Conservation (phyloP, 2,888 invertebrate species). For the Cynaeus angustus region DNA sequence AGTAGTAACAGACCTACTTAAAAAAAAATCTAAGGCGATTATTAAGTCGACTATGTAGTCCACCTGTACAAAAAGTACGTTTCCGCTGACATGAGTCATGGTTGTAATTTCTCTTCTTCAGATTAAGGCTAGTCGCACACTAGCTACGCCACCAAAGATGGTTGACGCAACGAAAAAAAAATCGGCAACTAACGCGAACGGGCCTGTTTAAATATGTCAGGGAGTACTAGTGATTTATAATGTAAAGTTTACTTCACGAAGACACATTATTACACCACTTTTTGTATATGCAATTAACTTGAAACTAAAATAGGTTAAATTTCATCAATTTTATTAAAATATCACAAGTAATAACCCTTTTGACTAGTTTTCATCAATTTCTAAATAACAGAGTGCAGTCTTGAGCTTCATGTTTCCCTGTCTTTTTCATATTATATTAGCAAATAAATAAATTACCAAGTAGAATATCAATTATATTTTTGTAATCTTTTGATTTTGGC, state of each 20-base stretch:
- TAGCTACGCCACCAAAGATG: too few relatives aligned
- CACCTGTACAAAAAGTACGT: constrained; percentile 2
- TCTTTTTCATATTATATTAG: too few relatives aligned
- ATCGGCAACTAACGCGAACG: neutral
- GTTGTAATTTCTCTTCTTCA: constrained; percentile 4
- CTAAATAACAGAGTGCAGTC: too few relatives aligned
- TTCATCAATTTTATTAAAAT: too few relatives aligned
- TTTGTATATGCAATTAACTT: too few relatives aligned
- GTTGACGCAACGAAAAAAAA: neutral
- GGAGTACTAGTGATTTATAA: neutral
- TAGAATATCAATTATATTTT: too few relatives aligned
- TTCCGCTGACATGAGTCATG: constrained; percentile 12
- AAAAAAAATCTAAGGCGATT: constrained; percentile 10
- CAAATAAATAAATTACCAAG: too few relatives aligned
- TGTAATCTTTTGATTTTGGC: too few relatives aligned
- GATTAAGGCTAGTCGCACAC: neutral
- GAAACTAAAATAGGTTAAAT: too few relatives aligned
- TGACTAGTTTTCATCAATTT: too few relatives aligned
- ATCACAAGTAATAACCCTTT: too few relatives aligned
- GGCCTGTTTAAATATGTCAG: neutral
- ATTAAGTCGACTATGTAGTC: constrained; percentile 2
- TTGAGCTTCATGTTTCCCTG: too few relatives aligned
- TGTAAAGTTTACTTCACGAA: neutral
- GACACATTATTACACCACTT: neutral
- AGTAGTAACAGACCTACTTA: constrained; percentile 6